phyloP scores from a whole-genome alignment of 2,113 vertebrate species.

The Phoxinus phoxinus region DNA sequence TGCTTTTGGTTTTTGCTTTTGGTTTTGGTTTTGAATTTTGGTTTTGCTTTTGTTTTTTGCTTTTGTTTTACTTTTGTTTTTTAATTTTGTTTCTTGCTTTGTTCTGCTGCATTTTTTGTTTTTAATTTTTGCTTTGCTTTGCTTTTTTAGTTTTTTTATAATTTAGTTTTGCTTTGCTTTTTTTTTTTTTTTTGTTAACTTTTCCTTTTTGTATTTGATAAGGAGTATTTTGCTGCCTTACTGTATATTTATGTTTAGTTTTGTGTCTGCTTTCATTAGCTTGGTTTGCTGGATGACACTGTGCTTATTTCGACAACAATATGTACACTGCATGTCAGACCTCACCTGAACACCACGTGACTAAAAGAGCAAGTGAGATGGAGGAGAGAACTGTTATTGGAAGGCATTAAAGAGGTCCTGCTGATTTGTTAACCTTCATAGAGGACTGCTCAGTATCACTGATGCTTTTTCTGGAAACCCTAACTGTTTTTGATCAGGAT shows the following conservation, averaged over 20 bases:
- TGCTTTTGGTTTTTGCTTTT: no score
- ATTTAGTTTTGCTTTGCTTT: not conserved
- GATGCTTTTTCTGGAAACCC: conserved; percentile 27
- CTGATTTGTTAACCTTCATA: conserved; percentile 35
- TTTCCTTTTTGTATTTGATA: not conserved
- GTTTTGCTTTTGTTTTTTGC: not conserved
- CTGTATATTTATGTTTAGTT: not conserved
- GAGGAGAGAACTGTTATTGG: conserved; percentile 2
- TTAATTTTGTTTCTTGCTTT: not conserved
- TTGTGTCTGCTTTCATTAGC: not conserved
- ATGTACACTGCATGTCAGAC: not conserved
- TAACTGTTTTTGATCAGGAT: conserved; percentile 1
- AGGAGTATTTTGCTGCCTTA: not conserved
- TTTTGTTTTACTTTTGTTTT: not conserved
- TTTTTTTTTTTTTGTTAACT: not conserved
- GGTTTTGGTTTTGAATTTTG: not conserved
- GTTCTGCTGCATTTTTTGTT: not conserved
- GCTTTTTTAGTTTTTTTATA: not conserved
- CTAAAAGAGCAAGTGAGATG: conserved; percentile 7
- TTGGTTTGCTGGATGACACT: not conserved
- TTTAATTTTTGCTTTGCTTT: not conserved
- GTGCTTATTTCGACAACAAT: not conserved
- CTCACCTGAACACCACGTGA: not conserved
- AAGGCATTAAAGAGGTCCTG: conserved; percentile 5
- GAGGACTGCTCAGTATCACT: conserved; percentile 2